Conservation (phyloP, 2,888 invertebrate species). For the Metallyticus violacea region DNA sequence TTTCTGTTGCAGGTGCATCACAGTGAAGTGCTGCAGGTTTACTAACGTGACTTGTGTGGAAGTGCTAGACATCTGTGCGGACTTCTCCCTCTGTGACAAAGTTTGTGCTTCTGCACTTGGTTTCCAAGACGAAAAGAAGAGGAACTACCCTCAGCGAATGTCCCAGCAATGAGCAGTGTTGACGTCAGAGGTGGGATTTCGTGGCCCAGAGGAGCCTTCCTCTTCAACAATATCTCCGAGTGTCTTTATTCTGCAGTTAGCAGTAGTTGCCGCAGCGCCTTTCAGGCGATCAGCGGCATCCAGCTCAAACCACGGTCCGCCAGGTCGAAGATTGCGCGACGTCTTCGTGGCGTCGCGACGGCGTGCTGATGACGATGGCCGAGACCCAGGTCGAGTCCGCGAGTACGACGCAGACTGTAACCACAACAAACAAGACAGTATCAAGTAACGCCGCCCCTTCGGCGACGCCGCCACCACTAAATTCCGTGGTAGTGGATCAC, state of each 20-base stretch:
- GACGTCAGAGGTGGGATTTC: background rate
- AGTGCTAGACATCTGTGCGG: background rate
- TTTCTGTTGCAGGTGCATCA: background rate
- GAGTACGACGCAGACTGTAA: conserved; percentile 47
- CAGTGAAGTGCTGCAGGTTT: background rate
- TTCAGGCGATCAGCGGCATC: background rate
- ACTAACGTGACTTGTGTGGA: background rate
- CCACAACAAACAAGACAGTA: background rate
- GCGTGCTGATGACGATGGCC: conserved; percentile 71
- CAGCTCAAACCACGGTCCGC: conserved; percentile 1
- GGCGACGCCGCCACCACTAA: background rate
- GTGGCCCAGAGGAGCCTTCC: background rate
- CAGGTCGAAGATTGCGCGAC: background rate
- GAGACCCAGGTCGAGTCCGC: conserved; percentile 62
- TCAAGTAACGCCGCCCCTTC: background rate
- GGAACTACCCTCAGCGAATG: background rate
- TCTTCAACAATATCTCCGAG: background rate
- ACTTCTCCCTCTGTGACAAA: no score
- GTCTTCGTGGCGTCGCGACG: conserved; percentile 52
- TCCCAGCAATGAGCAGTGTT: conserved; percentile 25
- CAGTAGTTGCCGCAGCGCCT: background rate
- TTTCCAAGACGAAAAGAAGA: background rate
- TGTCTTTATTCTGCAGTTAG: background rate
- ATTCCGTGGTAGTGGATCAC: background rate
- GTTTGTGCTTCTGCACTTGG: background rate